Evolutionary conservation across 2,888 invertebrate genomes (phyloP), one percentile per base, ranked within the genome.

Genomic region (Dichetophora obliterata): DNA sequence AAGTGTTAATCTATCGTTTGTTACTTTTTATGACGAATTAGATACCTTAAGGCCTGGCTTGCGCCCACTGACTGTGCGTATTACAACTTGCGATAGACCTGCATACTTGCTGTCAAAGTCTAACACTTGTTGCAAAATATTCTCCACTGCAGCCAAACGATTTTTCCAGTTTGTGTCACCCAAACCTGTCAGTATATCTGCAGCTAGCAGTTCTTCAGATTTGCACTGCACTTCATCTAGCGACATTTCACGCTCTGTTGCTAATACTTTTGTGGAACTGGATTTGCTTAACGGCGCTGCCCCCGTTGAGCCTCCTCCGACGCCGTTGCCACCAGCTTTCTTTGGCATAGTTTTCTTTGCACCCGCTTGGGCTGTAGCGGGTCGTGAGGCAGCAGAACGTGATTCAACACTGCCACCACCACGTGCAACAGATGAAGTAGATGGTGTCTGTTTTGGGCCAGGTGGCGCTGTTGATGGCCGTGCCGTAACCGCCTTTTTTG

Each of bases 141-240:
- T 92, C 85, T 97, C 96, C 16, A 94, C 94, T 1, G 95, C 92
- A 11, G 92, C 90, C 19, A 97, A 90, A 37, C 97, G 92, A 76
- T 90, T 93, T 90, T 98, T 97, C 97, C 97, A 98, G 89, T 96
- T 96, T 68, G 92, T 88, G 86, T 95, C 96, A 0, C 91, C 91
- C 5, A 98, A 90, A 69, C 94, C 95, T 84, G 88, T 86, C 3
- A 93, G 82, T 27, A 94, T 90, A 61, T 94, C 94, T 0, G 91
- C 88, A 0, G 94, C 88, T 14, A 96, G 88, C 22, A 94, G 84
- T 79, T 92, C 92, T 52, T 92, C 91, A 0, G 95, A 94, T 82
- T 93, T 92, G 73, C 93, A 93, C 75, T 94, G 94, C 0, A 95
- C 93, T 81, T 95, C 96, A 78, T 97, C 97, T 31, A 92, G 92